Evolutionary conservation across 1,140 invertebrate species (phyloP).

Genomic region (Onthophagus taurus): DNA sequence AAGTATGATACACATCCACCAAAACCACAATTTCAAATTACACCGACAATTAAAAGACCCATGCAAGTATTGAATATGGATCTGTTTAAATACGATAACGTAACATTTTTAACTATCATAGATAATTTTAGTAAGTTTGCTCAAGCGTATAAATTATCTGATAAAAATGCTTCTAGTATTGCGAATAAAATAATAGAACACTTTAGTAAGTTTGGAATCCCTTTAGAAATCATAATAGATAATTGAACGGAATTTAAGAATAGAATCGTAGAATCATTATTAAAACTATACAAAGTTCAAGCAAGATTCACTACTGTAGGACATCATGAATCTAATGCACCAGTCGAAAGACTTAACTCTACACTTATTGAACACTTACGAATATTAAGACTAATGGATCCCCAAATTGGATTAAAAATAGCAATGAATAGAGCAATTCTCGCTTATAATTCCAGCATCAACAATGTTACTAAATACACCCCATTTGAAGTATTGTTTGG

Average conservation of each 20-base stretch:
- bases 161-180: neutral
- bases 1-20: slow-evolving; percentile 30
- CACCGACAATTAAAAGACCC: slow-evolving; percentile 21
- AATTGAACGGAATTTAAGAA: slow-evolving; percentile 17
- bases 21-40: slow-evolving; percentile 22
- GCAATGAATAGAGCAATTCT: neutral
- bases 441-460: slow-evolving; percentile 11
- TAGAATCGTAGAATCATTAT: slow-evolving; percentile 13
- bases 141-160: neutral
- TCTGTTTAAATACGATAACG: slow-evolving; percentile 21
- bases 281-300: slow-evolving; percentile 14
- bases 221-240: slow-evolving; percentile 9
- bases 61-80: slow-evolving; percentile 28
- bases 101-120: slow-evolving; percentile 1
- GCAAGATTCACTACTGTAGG: slow-evolving; percentile 9
- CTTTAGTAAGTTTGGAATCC: slow-evolving; percentile 5
- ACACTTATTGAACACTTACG: slow-evolving; percentile 16
- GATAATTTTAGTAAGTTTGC: neutral
- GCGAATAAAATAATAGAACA: neutral
- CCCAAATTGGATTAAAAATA: neutral
- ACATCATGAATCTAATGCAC: slow-evolving; percentile 14
- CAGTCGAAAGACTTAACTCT: slow-evolving; percentile 13
- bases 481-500: too few relatives aligned
- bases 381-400: neutral
- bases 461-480: slow-evolving; percentile 6